Base-by-base conservation (phyloP, 92 coral and sea anemone species). In the Umimayanthus chanpuru region DNA sequence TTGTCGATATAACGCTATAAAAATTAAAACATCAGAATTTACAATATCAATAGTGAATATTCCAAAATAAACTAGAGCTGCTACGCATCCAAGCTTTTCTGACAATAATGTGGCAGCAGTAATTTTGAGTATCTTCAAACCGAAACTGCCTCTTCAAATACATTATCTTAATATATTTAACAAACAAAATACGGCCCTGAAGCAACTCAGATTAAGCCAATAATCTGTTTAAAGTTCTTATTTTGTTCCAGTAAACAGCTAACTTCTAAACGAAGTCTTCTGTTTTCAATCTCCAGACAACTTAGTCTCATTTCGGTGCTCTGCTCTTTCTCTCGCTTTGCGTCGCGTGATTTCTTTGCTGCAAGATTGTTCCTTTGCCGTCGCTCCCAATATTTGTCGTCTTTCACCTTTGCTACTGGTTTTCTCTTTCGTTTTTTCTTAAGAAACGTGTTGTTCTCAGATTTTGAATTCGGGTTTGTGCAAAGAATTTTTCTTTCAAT, bases 221-320 rank as follows among this genome's bases (percentile, higher is more conserved):
- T 61, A 61, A 61, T 6, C 6, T 20, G 68, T 61, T 39, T 47
- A 21, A 44, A 77, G 65, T 77, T 77, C 43, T 80, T 66, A 28
- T 55, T 80, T 80, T 80, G 14, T 56, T 44, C 50, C 47, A 80
- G 21, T 9, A 80, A 30, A 20, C 84, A 80, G 0, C 84, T 80
- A 47, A 80, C n/a, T 36, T 80, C 71, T 56, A 80, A 32, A 32
- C 84, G 7, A 53, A 80, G 70, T 38, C 47, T 15, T 53, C 84
- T 80, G 84, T 80, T 80, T 55, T 80, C 84, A 18, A 80, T 80
- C 49, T 80, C 84, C 68, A 80, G 72, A 23, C 9, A 55, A 14
- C 44, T 80, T 56, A 80, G 36, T 80, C 71, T 56, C 28, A 30
- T 70, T 3, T 80, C 84, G 20, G 32, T 18, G 84, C 47, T 28